phyloP scores from a whole-genome alignment of 2,113 vertebrate genomes.

The Papio anubis region DNA sequence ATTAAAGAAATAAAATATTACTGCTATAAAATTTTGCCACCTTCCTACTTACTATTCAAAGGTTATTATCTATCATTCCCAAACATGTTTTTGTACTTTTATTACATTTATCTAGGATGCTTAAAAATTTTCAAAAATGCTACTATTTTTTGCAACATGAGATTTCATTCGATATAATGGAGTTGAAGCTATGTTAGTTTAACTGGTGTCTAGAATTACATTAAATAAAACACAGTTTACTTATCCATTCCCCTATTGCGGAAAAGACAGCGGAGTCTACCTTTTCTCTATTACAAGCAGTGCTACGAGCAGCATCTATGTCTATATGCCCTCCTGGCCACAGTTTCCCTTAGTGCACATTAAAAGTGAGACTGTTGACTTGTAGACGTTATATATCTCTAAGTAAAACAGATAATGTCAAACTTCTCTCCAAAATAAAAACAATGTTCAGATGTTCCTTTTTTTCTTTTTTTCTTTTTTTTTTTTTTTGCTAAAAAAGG shows the following conservation, averaged over 20 bases:
- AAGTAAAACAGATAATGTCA: background rate
- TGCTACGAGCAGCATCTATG: background rate
- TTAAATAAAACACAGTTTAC: background rate
- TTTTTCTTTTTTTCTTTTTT: background rate
- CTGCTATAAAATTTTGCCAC: background rate
- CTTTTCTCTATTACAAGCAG: background rate
- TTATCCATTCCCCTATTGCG: too few relatives aligned
- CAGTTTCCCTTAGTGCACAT: background rate
- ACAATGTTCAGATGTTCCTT: background rate
- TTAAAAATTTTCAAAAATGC: background rate
- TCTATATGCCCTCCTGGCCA: background rate
- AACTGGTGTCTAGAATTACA: background rate
- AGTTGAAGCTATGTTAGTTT: background rate
- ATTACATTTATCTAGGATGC: background rate
- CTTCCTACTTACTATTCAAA: background rate
- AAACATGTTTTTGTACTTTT: background rate
- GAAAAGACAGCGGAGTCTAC: background rate
- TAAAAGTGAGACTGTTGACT: background rate
- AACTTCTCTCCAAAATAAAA: background rate
- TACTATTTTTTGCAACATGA: background rate
- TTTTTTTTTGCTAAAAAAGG: background rate
- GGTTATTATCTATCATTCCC: background rate
- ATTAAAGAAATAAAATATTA: slow-evolving; percentile 12
- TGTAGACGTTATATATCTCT: background rate
- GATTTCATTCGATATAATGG: background rate